Base-by-base conservation (phyloP, 2,113 vertebrate genomes). In the Macquaria australasica region DNA sequence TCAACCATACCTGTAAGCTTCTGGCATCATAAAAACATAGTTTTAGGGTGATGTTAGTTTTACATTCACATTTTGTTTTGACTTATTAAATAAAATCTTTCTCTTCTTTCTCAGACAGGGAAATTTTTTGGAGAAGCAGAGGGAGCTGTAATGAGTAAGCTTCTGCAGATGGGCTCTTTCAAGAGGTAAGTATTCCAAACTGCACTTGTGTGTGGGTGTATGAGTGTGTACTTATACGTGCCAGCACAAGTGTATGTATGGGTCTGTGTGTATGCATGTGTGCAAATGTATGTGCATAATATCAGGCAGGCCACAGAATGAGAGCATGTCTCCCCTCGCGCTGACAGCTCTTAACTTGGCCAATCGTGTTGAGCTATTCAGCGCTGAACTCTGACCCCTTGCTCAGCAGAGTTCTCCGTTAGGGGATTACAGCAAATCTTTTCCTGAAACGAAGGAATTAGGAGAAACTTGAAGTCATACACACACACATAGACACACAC, bases 101-200 rank as follows among this genome's bases (percentile, higher is more conserved):
- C 6, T 8, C 56, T 64, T 78, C 10, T 73, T 5, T 82, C 20
- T 69, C 93, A 99, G 98, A 99, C 98, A 31, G 98, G 98, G 78
- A 96, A 96, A 80, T 99, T 99, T 89, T 99, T 99, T 89, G 98
- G 98, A 55, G 97, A 99, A 88, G 96, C 97, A 55, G 98, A 99
- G 90, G 97, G 98, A 64, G 97, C 98, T 8, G 98, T 99, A 89
- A 99, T 99, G 98, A 98, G 95, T 95, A 99, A 98, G 92, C 96
- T 99, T 71, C 91, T 99, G 89, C 94, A 96, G 92, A 99, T 99
- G 98, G 97, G 98, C 81, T 99, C 98, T 67, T 99, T 99, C 93
- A 99, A 98, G 94, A 97, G 98, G 98, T 99, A 96, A 96, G 95
- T 84, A 72, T 88, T 70, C 71, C 59, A 83, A 73, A 64, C 69